phyloP scores from a whole-genome alignment of 2,113 vertebrate species.

The Nesoenas mayeri region DNA sequence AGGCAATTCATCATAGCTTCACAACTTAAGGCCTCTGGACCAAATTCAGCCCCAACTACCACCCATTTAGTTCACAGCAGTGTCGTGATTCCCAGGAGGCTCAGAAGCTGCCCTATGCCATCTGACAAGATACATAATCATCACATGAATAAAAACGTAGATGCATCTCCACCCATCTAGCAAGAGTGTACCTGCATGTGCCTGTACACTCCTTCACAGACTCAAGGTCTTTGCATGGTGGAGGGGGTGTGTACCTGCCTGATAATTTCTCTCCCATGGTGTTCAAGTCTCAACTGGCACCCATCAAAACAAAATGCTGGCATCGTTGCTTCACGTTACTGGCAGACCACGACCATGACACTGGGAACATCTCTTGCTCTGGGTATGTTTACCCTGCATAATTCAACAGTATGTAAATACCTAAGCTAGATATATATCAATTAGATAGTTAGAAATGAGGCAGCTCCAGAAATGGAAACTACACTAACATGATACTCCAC shows the following conservation, averaged over 20 bases:
- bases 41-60: not conserved
- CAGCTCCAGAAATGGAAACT: constrained; percentile 34
- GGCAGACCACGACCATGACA: not conserved
- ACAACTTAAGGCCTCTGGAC: not conserved
- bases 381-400: not conserved
- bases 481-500: constrained; percentile 22
- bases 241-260: not conserved
- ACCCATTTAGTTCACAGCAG: not conserved
- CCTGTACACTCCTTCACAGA: not conserved
- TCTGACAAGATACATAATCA: not conserved
- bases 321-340: not conserved
- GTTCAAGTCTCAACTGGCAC: not conserved
- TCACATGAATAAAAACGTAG: not conserved
- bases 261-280: not conserved
- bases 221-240: not conserved
- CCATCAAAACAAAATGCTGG: not conserved
- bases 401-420: constrained; percentile 27
- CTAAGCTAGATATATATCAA: not conserved
- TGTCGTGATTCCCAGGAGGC: not conserved
- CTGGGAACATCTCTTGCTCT: not conserved
- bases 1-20: not conserved
- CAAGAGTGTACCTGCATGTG: not conserved
- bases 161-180: not conserved
- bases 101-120: not conserved
- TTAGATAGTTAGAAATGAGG: not conserved